Base-by-base conservation (phyloP, 2,888 invertebrate species). In the Ellobium chinense region DNA sequence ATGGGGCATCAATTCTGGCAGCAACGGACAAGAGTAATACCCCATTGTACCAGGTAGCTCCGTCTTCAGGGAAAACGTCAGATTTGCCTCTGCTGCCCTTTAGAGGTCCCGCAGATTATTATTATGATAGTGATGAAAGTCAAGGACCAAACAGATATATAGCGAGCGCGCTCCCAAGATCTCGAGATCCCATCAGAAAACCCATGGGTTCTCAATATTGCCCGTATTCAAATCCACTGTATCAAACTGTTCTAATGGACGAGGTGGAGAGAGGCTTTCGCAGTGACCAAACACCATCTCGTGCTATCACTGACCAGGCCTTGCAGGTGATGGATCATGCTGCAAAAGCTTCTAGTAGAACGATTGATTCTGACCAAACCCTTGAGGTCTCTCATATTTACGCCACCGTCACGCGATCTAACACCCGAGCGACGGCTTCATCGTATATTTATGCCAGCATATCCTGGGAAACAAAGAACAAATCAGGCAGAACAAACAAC, bases 131-230 rank as follows among this genome's bases (percentile, higher is more conserved):
- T 46, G 46, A 58, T 14, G 58, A 58, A n/a, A n/a, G n/a, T 65
- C 65, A 29, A n/a, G 65, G 29, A 39, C 1, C 24, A 18, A 54
- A 58, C 37, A n/a, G 69, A 36, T 72, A 72, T 56, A 54, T 54
- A 0, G 36, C 72, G 1, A 72, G 72, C 24, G 72, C 56, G 2
- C 37, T 36, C 29, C 60, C 80, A 2, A 39, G 80, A 21, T 66
- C 68, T 21, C 58, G 74, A 5, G 80, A 80, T 24, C 80, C 80
- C 1, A 80, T 80, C 36, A 14, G 80, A 24, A 80, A 80, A 31
- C 80, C 80, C 14, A 80, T 80, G 80, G 80, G 80, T 14, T 80
- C 80, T 21, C 74, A 66, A 7, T 66, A 68, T n/a, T 74, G 73
- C 29, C 74, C 74, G 18, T 80, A 73, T 21, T 58, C 80, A 46